Percentiles rank a stretch among this genome's conserved stretches.
phyloP scores from a whole-genome alignment of 2,888 invertebrate species.

The Melanostoma scalare region DNA sequence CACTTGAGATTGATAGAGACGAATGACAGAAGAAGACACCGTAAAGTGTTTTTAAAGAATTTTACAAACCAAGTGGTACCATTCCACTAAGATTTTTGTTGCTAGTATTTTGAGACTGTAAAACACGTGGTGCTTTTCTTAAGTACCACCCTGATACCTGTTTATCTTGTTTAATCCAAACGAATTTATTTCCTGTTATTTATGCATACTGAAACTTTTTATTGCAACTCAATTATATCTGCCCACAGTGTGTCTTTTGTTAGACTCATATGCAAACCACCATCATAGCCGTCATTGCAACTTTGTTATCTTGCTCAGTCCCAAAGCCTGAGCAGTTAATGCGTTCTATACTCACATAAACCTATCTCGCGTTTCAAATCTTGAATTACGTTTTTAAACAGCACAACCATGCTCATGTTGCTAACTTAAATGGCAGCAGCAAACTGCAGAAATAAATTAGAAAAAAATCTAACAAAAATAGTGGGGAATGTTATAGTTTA shows the following conservation, averaged over 20 bases:
- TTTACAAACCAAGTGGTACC: too few species aligned
- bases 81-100: too few species aligned
- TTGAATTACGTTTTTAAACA: slow-evolving; percentile 48
- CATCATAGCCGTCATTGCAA: slow-evolving; percentile 25
- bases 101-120: too few species aligned
- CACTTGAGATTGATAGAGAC: too few species aligned
- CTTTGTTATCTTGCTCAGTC: slow-evolving; percentile 13
- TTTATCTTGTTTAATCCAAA: not conserved
- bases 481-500: slow-evolving; percentile 19
- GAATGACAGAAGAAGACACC: too few species aligned
- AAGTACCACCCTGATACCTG: too few species aligned
- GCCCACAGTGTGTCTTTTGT: not conserved
- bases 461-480: not conserved
- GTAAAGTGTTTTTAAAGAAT: too few species aligned
- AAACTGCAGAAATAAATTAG: not conserved
- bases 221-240: slow-evolving; percentile 9
- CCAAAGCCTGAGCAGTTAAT: slow-evolving; percentile 38
- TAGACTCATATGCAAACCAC: not conserved
- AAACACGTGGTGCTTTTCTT: too few species aligned
- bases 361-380: slow-evolving; percentile 46
- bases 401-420: slow-evolving; percentile 19
- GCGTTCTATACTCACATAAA: slow-evolving; percentile 38
- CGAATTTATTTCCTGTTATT: slow-evolving; percentile 7
- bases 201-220: not conserved
- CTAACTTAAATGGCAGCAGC: slow-evolving; percentile 39